Evolutionary conservation across 35 echinoderm and acorn worm species (phyloP).

Genomic region (Ophiothrix spiculata): DNA sequence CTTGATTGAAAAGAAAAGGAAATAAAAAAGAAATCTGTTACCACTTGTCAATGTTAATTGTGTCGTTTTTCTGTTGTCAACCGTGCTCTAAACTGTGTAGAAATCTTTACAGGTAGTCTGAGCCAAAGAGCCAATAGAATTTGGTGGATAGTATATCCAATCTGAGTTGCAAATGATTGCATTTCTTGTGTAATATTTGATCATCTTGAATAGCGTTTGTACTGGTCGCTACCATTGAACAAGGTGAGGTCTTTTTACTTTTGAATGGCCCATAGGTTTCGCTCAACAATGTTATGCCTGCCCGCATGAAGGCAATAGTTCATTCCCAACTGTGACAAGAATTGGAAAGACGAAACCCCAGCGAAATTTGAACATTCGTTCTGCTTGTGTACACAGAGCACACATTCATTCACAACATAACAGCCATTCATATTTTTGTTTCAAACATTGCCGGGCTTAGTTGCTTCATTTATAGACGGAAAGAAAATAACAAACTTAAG

Average conservation of each 20-base stretch:
- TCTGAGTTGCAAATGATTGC: neutral
- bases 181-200: neutral
- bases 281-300: neutral
- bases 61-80: neutral
- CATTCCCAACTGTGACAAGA: neutral
- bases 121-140: neutral
- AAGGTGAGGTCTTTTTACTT: slow-evolving; percentile 12
- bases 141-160: neutral
- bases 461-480: neutral
- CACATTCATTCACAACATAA: slow-evolving; percentile 15
- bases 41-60: neutral
- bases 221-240: neutral
- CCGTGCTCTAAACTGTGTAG: neutral
- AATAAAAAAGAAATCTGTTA: neutral
- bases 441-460: slow-evolving; percentile 2
- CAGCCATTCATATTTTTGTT: slow-evolving; percentile 13
- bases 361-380: slow-evolving; percentile 1
- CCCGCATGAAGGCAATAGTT: slow-evolving; percentile 3
- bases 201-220: neutral
- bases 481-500: neutral
- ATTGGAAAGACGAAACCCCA: slow-evolving; percentile 4
- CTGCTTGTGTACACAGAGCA: slow-evolving; percentile 11
- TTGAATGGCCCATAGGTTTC: slow-evolving; percentile 11
- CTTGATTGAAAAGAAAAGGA: neutral
- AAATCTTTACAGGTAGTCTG: neutral